phyloP scores from a whole-genome alignment of 2,797 vertebrate species.

The Enteromius treurensis region DNA sequence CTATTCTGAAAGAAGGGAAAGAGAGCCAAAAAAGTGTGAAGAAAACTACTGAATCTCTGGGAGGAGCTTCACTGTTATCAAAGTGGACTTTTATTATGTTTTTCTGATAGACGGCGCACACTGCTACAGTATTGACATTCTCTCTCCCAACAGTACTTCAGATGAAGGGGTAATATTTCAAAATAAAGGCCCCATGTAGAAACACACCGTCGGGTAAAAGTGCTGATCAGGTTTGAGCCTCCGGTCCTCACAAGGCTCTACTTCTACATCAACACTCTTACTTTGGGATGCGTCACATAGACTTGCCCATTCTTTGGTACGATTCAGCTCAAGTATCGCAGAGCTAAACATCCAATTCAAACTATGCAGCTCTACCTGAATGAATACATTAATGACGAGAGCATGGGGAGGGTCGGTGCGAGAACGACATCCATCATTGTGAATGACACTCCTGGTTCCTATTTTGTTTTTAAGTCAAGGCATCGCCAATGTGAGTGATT shows the following conservation, averaged over 20 bases:
- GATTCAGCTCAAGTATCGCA: constrained; percentile 67
- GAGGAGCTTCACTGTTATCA: neutral
- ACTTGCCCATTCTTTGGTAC: constrained; percentile 76
- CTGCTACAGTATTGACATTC: constrained; percentile 42
- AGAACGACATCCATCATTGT: neutral
- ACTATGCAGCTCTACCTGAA: constrained; percentile 62
- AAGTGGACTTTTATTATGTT: neutral
- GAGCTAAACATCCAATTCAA: constrained; percentile 63
- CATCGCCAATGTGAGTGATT: neutral
- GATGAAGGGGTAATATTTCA: neutral
- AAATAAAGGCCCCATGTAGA: constrained; percentile 34
- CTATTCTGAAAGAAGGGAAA: constrained; percentile 58
- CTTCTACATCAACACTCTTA: constrained; percentile 62
- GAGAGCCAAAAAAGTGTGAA: constrained; percentile 43
- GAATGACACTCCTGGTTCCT: constrained; percentile 5
- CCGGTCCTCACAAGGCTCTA: constrained; percentile 37
- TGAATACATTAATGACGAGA: neutral
- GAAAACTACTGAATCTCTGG: neutral
- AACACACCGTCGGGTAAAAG: constrained; percentile 52
- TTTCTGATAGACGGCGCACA: neutral
- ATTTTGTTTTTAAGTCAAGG: constrained; percentile 6
- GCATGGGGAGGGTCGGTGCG: neutral
- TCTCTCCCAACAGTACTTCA: constrained; percentile 19
- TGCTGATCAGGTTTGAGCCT: constrained; percentile 44
- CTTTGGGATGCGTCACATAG: constrained; percentile 18